phyloP scores from a whole-genome alignment of 2,888 invertebrate genomes.

The Cyclophora punctaria region DNA sequence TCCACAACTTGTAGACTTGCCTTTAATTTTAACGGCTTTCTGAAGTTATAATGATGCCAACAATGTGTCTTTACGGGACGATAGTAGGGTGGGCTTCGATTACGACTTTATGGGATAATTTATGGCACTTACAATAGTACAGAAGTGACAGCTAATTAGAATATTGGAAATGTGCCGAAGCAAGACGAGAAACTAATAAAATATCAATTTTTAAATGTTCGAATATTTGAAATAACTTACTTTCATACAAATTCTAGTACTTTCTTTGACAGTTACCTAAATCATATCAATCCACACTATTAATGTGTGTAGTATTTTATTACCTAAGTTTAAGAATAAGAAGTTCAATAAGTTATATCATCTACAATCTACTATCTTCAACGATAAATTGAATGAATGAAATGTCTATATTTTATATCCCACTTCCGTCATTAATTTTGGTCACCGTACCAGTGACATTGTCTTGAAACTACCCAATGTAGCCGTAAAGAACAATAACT shows the following conservation, averaged over 20 bases:
- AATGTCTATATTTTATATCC: background rate
- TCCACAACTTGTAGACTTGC: background rate
- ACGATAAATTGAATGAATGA: background rate
- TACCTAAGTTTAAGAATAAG: background rate
- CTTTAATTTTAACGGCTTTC: conserved; percentile 7
- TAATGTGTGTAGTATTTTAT: background rate
- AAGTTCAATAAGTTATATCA: background rate
- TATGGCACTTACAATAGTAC: background rate
- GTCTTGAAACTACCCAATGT: conserved; percentile 5
- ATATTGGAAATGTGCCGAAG: background rate
- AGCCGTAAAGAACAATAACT: conserved; percentile 5
- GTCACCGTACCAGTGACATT: background rate
- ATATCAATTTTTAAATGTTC: too few relatives aligned
- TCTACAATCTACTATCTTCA: background rate
- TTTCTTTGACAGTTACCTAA: too few relatives aligned
- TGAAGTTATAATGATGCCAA: conserved; percentile 15
- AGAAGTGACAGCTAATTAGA: background rate
- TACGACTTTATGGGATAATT: background rate
- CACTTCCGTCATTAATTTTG: background rate
- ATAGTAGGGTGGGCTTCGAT: background rate
- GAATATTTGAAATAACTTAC: too few relatives aligned
- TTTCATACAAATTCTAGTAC: too few relatives aligned
- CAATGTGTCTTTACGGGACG: conserved; percentile 13
- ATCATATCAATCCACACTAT: background rate
- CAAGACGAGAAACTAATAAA: too few relatives aligned